These are phyloP conservation scores for Thermophis baileyi DNA, from an alignment of 2,113 vertebrate species.

Conservation along the genomic window DNA sequence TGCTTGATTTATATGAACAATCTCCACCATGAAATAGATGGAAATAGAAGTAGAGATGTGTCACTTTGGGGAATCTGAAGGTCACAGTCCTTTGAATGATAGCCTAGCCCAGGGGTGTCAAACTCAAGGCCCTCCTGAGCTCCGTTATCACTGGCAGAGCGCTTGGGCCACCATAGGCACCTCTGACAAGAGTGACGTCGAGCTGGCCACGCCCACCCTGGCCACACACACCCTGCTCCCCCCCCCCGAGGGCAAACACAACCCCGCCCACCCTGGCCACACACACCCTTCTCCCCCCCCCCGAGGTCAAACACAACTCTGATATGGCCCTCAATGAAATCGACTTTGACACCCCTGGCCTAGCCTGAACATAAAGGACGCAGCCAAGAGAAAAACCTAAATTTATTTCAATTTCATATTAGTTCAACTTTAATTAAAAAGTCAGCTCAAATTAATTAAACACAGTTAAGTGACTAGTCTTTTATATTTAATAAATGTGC, in stretches of 20 bases:
- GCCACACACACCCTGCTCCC: too few relatives aligned
- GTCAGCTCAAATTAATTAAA: not conserved
- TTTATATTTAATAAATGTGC: not conserved
- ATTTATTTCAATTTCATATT: not conserved
- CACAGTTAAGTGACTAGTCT: not conserved
- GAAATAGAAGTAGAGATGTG: not conserved
- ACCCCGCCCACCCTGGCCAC: too few relatives aligned
- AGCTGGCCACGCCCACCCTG: too few relatives aligned
- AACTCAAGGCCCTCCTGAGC: too few relatives aligned
- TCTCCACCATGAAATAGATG: not conserved
- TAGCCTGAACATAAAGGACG: not conserved
- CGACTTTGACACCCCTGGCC: too few relatives aligned
- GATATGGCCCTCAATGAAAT: too few relatives aligned
- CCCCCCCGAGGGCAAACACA: too few relatives aligned
- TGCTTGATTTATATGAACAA: not conserved
- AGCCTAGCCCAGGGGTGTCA: not conserved
- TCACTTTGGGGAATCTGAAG: not conserved
- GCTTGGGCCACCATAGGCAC: too few relatives aligned
- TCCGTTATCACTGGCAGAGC: too few relatives aligned
- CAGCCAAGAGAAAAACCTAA: not conserved
- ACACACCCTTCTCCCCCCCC: too few relatives aligned
- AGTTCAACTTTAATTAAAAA: not conserved
- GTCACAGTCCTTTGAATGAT: not conserved
- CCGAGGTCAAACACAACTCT: too few relatives aligned
- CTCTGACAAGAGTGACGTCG: too few relatives aligned